phyloP scores from a whole-genome alignment of 64 coral and sea anemone genomes.

The Cladopsammia gracilis region DNA sequence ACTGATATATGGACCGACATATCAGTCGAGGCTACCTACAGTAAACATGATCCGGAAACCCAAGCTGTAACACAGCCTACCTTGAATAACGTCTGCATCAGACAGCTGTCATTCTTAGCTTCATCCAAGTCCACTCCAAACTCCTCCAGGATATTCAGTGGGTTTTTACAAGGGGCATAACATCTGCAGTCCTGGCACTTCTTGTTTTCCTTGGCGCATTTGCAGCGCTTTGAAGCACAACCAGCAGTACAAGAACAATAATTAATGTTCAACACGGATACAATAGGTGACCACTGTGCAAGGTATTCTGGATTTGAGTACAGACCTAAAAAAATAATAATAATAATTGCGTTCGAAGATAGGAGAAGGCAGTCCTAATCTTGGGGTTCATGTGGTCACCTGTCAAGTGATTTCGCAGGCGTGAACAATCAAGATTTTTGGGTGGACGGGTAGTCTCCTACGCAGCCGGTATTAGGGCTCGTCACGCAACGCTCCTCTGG shows the following conservation, averaged over 20 bases:
- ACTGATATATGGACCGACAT: too few species aligned
- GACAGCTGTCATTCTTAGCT: constrained; percentile 48
- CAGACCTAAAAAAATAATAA: too few species aligned
- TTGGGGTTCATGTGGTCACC: too few species aligned
- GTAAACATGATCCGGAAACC: background rate
- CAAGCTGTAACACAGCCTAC: background rate
- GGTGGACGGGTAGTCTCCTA: too few species aligned
- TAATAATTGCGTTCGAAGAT: too few species aligned
- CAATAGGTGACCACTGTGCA: background rate
- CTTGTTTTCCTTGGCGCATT: background rate
- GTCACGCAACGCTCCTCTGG: too few species aligned
- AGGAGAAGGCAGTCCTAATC: too few species aligned
- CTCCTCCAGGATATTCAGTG: constrained; percentile 51
- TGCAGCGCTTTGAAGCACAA: constrained; percentile 44
- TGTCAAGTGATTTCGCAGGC: too few species aligned
- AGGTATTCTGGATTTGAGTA: background rate
- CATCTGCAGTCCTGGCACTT: constrained; percentile 35
- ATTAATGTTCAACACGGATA: background rate
- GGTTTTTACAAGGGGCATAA: constrained; percentile 31
- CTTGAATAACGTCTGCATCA: constrained; percentile 49
- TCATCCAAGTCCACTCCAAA: constrained; percentile 31
- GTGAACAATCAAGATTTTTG: too few species aligned
- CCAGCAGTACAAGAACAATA: constrained; percentile 33
- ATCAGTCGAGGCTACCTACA: too few species aligned
- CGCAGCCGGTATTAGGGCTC: too few species aligned